Base-by-base conservation (phyloP, 2,888 invertebrate genomes). In the Drosophila heteroneura region DNA sequence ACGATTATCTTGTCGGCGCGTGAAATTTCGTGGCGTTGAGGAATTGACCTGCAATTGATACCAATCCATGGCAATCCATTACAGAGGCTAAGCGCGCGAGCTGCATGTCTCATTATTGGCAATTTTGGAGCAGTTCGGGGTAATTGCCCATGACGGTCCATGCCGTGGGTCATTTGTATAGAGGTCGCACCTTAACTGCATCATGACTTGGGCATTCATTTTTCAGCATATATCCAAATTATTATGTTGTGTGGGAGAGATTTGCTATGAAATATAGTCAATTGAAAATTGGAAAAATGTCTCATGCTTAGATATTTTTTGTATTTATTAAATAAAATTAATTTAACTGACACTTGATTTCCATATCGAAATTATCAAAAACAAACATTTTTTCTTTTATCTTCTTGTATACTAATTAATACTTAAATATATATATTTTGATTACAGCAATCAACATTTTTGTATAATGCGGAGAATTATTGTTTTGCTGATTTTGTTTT, bases 11-110 rank as follows among this genome's bases (percentile, higher is more conserved):
- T 82, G 81, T 85, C 82, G 82, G 90, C 81, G 83, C 83, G 85
- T 82, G 82, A 83, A 83, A 80, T 79, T 79, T 72, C 70, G 79
- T 71, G 82, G 74, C 77, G 74, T 75, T 57, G 88, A 81, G 81
- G 80, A 88, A 90, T 92, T 92, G 92, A 92, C 92, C 92, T 85
- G 92, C 92, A 92, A 91, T 92, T 92, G 92, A 92, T 92, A 89
- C 91, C 91, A 90, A 90, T 91, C 88, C 89, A 82, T 80, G 88
- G 85, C 90, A 90, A 91, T 92, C 92, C 90, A 92, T 92, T 92
- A 92, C 86, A 82, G 87, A 74, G 90, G 91, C 88, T 89, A 91
- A 89, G 90, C 89, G 91, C 90, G 86, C 88, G 77, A 88, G 89
- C 90, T 91, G 90, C 92, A 92, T 92, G 92, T 92, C 92, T 92